phyloP scores from a whole-genome alignment of 2,888 invertebrate genomes.

The Notodonta dromedarius region DNA sequence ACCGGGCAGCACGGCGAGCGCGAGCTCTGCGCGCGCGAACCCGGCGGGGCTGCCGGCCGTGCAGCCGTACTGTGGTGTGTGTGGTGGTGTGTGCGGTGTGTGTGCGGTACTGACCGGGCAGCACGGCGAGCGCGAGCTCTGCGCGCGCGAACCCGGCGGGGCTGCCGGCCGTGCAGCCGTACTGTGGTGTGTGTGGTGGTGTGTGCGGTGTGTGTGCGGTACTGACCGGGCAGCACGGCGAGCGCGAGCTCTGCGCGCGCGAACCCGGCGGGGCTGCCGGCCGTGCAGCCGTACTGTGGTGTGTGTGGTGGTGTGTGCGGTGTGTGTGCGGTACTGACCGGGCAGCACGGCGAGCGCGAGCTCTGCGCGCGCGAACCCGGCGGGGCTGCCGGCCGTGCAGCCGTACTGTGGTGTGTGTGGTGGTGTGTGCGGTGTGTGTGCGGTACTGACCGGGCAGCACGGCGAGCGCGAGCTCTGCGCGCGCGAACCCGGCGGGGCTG shows the following conservation, averaged over 20 bases:
- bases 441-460: conserved; percentile 87
- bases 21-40: conserved; percentile 91
- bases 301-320: neutral
- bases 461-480: conserved; percentile 90
- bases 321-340: conserved; percentile 81
- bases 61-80: conserved; percentile 90
- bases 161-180: conserved; percentile 98
- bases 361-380: conserved; percentile 93
- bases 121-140: conserved; percentile 91
- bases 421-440: neutral
- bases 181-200: conserved; percentile 69
- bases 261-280: conserved; percentile 96
- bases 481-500: conserved; percentile 94
- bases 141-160: conserved; percentile 93
- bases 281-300: conserved; percentile 95
- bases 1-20: conserved; percentile 90
- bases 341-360: conserved; percentile 89
- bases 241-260: conserved; percentile 92
- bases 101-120: conserved; percentile 84
- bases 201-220: neutral
- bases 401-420: conserved; percentile 86
- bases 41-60: conserved; percentile 98
- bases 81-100: neutral
- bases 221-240: conserved; percentile 88
- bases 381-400: conserved; percentile 97